Evolutionary conservation across 2,797 vertebrate genomes (phyloP), one percentile per base, ranked within the genome.

Genomic region (Rhincodon typus): DNA sequence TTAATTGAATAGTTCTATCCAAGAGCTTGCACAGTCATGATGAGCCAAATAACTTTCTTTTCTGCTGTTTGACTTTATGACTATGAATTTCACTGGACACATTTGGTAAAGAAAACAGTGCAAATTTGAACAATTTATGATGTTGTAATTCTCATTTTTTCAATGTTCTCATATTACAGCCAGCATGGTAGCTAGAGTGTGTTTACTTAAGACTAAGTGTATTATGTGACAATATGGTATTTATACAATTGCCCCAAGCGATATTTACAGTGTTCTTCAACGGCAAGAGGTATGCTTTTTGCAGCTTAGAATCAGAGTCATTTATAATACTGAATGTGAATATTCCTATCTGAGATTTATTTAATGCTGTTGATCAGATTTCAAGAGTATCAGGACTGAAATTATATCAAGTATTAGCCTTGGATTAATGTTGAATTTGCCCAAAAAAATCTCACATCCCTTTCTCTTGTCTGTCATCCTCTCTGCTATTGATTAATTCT

Each of bases 401-500:
- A 53, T 74, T 74, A 21, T 46, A 50, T 42, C 42, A 91, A 42
- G 23, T 90, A 38, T 66, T 91, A 7, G 62, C 88, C 88, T 91
- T 91, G 38, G 34, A 50, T 70, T 46, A 6, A 94, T 50, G 8
- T 94, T 53, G 74, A 34, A 50, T 94, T 94, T 50, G 53, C 94
- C 69, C 69, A 42, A 30, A 94, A 42, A 25, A 74, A 50, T 27
- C 30, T 5, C 74, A 69, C 46, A 69, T 46, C 94, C 42, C 50
- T 74, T 46, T 62, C 17, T 66, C 87, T 34, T 74, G 94, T 46
- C 94, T 74, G 50, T 94, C 94, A 74, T 72, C 27, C 50, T 72
- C 94, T 94, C 69, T 94, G 94, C 46, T 72, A 74, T 72, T 94
- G 94, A 94, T 94, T 94, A 94, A 72, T 94, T 17, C 94, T 94